Percentiles rank a stretch among this genome's conserved stretches.
phyloP scores from a whole-genome alignment of 2,113 vertebrate genomes.

The Athene noctua region DNA sequence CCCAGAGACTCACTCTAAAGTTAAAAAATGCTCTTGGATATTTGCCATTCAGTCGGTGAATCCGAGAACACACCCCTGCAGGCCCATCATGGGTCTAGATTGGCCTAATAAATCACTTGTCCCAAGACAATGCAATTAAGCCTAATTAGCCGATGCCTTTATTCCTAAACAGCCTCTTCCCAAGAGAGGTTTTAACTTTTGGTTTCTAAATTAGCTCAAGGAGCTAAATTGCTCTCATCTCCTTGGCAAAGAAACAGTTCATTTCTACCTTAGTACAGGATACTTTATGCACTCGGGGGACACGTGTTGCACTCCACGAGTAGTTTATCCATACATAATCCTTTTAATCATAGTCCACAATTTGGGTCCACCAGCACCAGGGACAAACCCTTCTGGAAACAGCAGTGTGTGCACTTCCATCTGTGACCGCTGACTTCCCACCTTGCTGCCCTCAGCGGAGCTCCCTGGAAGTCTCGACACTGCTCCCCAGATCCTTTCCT shows the following conservation, averaged over 20 bases:
- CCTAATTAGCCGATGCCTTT: slow-evolving; percentile 69
- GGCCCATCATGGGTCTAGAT: slow-evolving; percentile 62
- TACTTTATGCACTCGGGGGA: not conserved
- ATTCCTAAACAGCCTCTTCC: slow-evolving; percentile 67
- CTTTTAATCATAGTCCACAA: not conserved
- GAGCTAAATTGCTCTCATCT: slow-evolving; percentile 62
- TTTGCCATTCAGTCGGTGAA: slow-evolving; percentile 57
- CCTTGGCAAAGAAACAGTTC: slow-evolving; percentile 44
- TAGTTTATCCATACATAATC: not conserved
- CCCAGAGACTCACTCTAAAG: slow-evolving; percentile 7
- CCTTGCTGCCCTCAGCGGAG: not conserved
- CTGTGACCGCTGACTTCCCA: not conserved
- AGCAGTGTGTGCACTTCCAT: not conserved
- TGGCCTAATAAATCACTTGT: slow-evolving; percentile 71
- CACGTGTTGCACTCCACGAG: accelerated
- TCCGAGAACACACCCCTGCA: slow-evolving; percentile 40
- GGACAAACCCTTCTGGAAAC: not conserved
- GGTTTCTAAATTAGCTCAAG: slow-evolving; percentile 66
- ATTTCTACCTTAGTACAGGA: not conserved
- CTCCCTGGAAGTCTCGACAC: accelerated
- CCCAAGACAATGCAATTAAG: slow-evolving; percentile 72
- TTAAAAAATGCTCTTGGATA: slow-evolving; percentile 54
- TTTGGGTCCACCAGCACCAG: not conserved
- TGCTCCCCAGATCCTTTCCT: not conserved
- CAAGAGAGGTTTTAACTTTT: slow-evolving; percentile 69